A percentile compares a stretch with the other conserved stretches of the same genome.
These are phyloP conservation scores for Aphidoletes aphidimyza DNA, from an alignment of 2,888 invertebrate species.

Conservation along the genomic window DNA sequence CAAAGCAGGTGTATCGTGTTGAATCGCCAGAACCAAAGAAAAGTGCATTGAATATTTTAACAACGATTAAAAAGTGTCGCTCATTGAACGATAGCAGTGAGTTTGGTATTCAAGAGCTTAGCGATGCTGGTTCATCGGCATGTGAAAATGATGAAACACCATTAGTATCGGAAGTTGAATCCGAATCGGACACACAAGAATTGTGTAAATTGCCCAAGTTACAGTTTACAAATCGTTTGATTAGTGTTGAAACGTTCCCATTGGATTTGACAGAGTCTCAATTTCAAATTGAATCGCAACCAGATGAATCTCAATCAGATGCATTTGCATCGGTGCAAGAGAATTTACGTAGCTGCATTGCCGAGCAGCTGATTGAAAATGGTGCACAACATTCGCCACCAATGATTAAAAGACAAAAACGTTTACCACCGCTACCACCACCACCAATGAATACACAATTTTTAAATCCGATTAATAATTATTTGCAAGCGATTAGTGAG, in stretches of 20 bases:
- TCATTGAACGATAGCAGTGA: constrained; percentile 58
- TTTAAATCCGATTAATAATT: constrained; percentile 60
- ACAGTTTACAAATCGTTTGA: neutral
- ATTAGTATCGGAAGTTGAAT: constrained; percentile 74
- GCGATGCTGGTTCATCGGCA: constrained; percentile 63
- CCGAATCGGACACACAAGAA: constrained; percentile 65
- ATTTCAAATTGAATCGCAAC: too few relatives aligned
- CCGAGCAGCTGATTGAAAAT: neutral
- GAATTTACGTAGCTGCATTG: neutral
- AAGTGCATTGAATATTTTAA: neutral
- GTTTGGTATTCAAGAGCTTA: constrained; percentile 64
- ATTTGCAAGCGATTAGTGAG: constrained; percentile 81
- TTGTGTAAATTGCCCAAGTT: neutral
- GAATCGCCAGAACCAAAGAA: constrained; percentile 58
- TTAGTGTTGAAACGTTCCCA: constrained; percentile 5
- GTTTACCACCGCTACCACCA: neutral
- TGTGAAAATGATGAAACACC: constrained; percentile 68
- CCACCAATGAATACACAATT: neutral
- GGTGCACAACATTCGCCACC: neutral
- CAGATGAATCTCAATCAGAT: too few relatives aligned
- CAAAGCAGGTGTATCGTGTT: constrained; percentile 57
- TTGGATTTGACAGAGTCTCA: too few relatives aligned
- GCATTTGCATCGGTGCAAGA: neutral
- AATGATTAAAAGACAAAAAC: neutral
- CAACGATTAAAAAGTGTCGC: constrained; percentile 57